Conservation (phyloP, 1,140 invertebrate species). For the Reticulitermes speratus region DNA sequence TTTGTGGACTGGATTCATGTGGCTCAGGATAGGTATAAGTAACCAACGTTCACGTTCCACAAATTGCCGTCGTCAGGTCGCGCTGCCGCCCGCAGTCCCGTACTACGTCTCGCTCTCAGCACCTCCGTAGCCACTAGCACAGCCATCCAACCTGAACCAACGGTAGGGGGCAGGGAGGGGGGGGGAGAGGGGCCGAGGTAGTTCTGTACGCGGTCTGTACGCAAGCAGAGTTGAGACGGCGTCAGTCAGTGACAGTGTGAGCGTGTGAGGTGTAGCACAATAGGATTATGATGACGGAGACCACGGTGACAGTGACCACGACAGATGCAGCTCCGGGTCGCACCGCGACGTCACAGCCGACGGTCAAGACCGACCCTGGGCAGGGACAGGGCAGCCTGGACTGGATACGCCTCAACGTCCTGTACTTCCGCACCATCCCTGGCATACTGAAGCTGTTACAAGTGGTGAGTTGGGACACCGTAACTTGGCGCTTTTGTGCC, state of each 20-base stretch:
- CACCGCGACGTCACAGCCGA: neutral
- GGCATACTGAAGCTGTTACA: slow-evolving; percentile 28
- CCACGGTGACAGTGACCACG: neutral
- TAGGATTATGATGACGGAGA: slow-evolving; percentile 25
- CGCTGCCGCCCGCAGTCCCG: no score
- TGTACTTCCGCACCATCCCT: slow-evolving; percentile 26
- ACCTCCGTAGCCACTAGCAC: no score
- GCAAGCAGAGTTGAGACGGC: neutral
- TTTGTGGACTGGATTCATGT: no score
- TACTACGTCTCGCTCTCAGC: no score
- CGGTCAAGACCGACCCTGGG: slow-evolving; percentile 25
- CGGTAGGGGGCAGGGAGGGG: no score
- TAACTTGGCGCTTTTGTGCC: neutral
- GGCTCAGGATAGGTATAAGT: no score
- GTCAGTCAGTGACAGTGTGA: neutral
- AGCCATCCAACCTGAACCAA: no score
- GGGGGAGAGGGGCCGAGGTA: no score
- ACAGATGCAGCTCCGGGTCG: neutral
- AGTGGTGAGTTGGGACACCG: slow-evolving; percentile 21
- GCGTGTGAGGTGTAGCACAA: neutral
- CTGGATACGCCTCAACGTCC: slow-evolving; percentile 12
- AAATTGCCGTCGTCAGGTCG: no score
- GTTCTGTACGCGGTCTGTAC: no score
- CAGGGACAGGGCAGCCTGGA: slow-evolving; percentile 22
- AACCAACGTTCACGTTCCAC: no score